Base-by-base conservation (phyloP, 2,113 vertebrate species). In the Blennius ocellaris region DNA sequence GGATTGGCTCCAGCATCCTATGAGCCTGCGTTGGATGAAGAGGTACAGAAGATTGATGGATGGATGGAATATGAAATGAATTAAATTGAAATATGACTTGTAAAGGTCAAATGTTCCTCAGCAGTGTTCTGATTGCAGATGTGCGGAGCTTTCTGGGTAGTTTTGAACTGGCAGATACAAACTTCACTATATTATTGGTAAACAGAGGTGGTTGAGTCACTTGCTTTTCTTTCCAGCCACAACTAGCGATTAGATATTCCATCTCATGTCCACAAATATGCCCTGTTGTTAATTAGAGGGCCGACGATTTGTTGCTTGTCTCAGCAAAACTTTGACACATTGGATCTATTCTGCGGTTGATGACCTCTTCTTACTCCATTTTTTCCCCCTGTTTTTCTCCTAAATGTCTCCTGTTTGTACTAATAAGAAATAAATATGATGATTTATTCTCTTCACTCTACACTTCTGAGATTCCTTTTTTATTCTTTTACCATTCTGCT, bases 181-280 rank as follows among this genome's bases (percentile, higher is more conserved):
- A 70, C 54, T 70, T 39, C 16, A 64, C 45, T 38, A 45, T 50
- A 47, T 76, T 81, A 62, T 86, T 86, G 83, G 76, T 87, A 87
- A 82, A 85, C 71, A 80, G 65, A 78, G 62, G 72, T 68, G 63
- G 84, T 67, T 86, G 53, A 84, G 62, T 83, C 76, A 71, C 78
- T 81, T 55, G 48, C 54, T 66, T 67, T 77, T 77, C 70, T 86
- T 89, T 86, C 82, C 76, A 60, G 78, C 80, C 83, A 11, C 76
- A 48, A 63, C 48, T 76, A 54, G 38, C 82, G 79, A 86, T 83
- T 66, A 74, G 65, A 78, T 83, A 80, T 86, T 76, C 86, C 15
- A 64, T 81, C 80, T 81, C 68, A 81, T 54, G 65, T 83, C 78
- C 73, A 56, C 82, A 78, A 83, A 78, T 53, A 69, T 78, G 73